Conservation (phyloP, 2,888 invertebrate genomes). For the Idaea straminata region DNA sequence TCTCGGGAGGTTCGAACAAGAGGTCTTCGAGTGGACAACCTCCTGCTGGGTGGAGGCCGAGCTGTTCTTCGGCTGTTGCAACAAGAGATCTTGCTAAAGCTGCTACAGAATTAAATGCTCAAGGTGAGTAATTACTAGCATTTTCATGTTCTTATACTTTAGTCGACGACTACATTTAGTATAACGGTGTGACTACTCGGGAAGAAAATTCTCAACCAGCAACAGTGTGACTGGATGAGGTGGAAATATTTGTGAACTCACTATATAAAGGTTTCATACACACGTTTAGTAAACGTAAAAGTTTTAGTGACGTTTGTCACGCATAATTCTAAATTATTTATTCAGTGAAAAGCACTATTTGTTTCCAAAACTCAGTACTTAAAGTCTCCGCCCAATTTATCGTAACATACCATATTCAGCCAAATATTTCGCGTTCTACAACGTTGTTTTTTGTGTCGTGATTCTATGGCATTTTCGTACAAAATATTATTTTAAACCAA, state of each 20-base stretch:
- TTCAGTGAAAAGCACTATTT: not conserved
- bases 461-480: too few species aligned
- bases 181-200: too few species aligned
- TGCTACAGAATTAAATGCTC: constrained; percentile 85
- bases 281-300: too few species aligned
- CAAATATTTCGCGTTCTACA: not conserved
- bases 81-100: constrained; percentile 81
- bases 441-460: too few species aligned
- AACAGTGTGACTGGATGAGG: too few species aligned
- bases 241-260: too few species aligned
- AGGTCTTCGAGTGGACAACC: constrained; percentile 74
- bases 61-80: constrained; percentile 81
- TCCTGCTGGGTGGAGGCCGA: constrained; percentile 79
- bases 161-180: too few species aligned
- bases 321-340: not conserved
- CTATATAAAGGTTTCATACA: too few species aligned
- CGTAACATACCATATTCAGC: not conserved
- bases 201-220: too few species aligned
- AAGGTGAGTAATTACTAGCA: constrained; percentile 76
- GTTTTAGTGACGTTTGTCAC: not conserved
- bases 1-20: constrained; percentile 74
- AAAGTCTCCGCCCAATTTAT: not conserved
- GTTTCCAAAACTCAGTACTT: not conserved
- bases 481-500: too few species aligned
- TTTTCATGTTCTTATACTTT: not conserved